Conservation (phyloP, 2,113 vertebrate species). For the Ariopsis seemanni region DNA sequence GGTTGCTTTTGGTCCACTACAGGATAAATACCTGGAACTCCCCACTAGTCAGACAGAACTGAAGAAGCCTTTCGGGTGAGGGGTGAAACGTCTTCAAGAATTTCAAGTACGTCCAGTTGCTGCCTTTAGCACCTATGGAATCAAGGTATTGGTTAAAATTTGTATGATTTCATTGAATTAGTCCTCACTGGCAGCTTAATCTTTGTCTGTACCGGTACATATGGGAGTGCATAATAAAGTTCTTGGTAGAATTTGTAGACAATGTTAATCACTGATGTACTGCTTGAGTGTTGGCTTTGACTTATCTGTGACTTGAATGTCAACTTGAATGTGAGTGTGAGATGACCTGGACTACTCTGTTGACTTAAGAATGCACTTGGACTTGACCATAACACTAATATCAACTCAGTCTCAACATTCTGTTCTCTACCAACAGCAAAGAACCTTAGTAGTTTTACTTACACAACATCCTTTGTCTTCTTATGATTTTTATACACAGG, state of each 20-base stretch:
- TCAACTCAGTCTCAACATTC: not conserved
- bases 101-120: no score
- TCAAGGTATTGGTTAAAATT: not conserved
- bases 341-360: not conserved
- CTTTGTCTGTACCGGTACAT: not conserved
- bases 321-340: not conserved
- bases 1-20: no score
- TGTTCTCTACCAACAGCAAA: not conserved
- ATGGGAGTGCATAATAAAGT: not conserved
- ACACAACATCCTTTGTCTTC: not conserved
- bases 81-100: no score
- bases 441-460: not conserved
- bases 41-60: no score
- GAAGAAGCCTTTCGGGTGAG: no score
- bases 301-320: not conserved
- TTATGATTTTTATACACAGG: conserved; percentile 52
- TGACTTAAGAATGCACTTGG: not conserved
- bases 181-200: no score
- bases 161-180: no score
- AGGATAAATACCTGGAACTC: no score
- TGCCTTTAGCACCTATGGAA: not conserved
- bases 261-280: not conserved
- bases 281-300: not conserved
- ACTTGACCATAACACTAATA: not conserved
- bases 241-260: not conserved